phyloP scores from a whole-genome alignment of 2,797 vertebrate genomes.

The Pitangus sulphuratus region DNA sequence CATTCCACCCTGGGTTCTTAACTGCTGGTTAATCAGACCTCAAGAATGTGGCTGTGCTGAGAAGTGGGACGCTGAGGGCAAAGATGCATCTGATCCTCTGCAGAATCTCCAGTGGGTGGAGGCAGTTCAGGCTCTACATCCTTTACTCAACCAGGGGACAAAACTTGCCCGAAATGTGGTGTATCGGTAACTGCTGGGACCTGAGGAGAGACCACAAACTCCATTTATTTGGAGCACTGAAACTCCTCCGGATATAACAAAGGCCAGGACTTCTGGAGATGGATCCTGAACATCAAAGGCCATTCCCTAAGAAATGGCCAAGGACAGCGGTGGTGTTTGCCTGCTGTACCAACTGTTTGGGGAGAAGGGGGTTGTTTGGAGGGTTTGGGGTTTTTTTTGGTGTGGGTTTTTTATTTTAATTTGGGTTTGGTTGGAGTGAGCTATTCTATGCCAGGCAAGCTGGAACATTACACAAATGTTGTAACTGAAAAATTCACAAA shows the following conservation, averaged over 20 bases:
- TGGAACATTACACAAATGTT: background rate
- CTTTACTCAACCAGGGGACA: background rate
- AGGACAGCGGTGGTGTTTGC: background rate
- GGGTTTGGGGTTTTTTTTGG: background rate
- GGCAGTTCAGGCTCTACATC: slow-evolving; percentile 10
- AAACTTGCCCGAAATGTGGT: slow-evolving; percentile 31
- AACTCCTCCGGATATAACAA: background rate
- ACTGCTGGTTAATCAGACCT: slow-evolving; percentile 60
- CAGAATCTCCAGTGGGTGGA: slow-evolving; percentile 11
- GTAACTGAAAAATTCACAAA: background rate
- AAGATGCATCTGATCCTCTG: background rate
- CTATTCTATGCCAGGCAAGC: background rate
- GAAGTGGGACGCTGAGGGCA: background rate
- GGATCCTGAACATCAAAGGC: background rate
- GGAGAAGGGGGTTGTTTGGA: background rate
- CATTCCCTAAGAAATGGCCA: background rate
- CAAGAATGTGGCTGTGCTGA: slow-evolving; percentile 57
- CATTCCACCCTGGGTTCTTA: slow-evolving; percentile 31
- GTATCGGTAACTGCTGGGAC: background rate
- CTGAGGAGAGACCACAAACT: slow-evolving; percentile 42
- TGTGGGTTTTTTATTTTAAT: background rate
- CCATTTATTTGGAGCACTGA: background rate
- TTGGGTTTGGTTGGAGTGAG: background rate
- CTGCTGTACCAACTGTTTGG: background rate
- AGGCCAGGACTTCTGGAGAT: background rate